phyloP scores from a whole-genome alignment of 1,140 invertebrate species.

The Drosophila pseudoobscura region DNA sequence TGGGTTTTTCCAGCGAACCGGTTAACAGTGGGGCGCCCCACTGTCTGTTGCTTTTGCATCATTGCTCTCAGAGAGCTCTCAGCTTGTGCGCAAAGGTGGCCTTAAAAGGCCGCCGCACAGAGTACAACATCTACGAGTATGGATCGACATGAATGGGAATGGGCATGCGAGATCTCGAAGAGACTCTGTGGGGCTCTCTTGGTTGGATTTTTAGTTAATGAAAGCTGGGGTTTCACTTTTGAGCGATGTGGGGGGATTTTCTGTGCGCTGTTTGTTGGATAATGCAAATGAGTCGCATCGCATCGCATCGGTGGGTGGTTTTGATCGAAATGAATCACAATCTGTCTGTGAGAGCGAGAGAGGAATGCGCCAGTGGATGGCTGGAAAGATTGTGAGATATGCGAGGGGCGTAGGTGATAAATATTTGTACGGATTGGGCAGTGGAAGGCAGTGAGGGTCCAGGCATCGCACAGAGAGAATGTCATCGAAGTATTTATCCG shows the following conservation, averaged over 20 bases:
- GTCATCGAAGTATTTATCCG: slow-evolving; percentile 11
- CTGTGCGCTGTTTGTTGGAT: slow-evolving; percentile 30
- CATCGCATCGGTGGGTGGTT: no score
- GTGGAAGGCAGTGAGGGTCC: slow-evolving; percentile 5
- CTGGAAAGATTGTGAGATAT: neutral
- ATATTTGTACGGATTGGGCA: slow-evolving; percentile 23
- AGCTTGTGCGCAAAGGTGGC: slow-evolving; percentile 1
- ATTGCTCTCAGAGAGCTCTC: slow-evolving; percentile 8
- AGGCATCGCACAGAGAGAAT: neutral
- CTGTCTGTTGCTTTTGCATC: slow-evolving; percentile 18
- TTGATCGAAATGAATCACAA: slow-evolving; percentile 28
- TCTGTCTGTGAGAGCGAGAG: slow-evolving; percentile 3
- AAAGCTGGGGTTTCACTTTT: slow-evolving; percentile 27
- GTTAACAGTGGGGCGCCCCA: slow-evolving; percentile 35
- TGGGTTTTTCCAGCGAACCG: slow-evolving; percentile 15
- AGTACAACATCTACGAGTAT: neutral
- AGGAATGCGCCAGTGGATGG: neutral
- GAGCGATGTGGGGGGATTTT: slow-evolving; percentile 4
- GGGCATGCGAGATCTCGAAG: slow-evolving; percentile 1
- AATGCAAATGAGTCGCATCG: slow-evolving; percentile 40
- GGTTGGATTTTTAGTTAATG: slow-evolving; percentile 54
- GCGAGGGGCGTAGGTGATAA: neutral
- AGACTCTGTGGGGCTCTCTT: slow-evolving; percentile 1
- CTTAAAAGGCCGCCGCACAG: slow-evolving; percentile 45
- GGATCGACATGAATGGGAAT: slow-evolving; percentile 26